Percentiles rank a stretch among this genome's conserved stretches.
Conservation (phyloP, 35 echinoderm and acorn worm species). For the Lytechinus variegatus region DNA sequence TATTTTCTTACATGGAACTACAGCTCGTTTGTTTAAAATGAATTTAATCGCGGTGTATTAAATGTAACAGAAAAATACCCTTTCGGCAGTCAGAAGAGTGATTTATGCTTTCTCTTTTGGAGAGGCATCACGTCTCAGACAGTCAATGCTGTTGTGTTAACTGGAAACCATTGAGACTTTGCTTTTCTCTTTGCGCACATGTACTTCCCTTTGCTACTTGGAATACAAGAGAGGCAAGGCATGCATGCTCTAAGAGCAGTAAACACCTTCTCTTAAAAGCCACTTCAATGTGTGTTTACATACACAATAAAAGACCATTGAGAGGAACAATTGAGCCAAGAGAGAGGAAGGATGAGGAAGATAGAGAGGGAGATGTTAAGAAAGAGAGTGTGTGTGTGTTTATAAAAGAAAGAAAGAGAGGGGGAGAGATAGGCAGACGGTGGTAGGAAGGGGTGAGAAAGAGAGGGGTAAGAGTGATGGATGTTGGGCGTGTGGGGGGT, state of each 20-base stretch:
- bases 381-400: too few relatives aligned
- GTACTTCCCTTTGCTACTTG: neutral
- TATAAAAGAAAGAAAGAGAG: neutral
- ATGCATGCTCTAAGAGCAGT: neutral
- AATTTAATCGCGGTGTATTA: too few relatives aligned
- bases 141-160: neutral
- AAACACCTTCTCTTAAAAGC: constrained; percentile 40
- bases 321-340: neutral
- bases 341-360: neutral
- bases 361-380: neutral
- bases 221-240: neutral
- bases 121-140: neutral
- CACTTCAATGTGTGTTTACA: constrained; percentile 39
- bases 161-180: neutral
- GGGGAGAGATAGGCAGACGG: neutral
- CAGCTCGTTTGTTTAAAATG: too few relatives aligned
- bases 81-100: too few relatives aligned
- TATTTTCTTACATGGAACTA: too few relatives aligned
- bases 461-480: neutral
- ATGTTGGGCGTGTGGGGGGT: neutral
- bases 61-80: too few relatives aligned
- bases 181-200: neutral
- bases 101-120: neutral
- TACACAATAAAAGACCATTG: constrained; percentile 22
- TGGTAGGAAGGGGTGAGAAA: neutral